These are phyloP conservation scores for Papilio gigon DNA, from an alignment of 2,888 invertebrate species.

Conservation along the genomic window DNA sequence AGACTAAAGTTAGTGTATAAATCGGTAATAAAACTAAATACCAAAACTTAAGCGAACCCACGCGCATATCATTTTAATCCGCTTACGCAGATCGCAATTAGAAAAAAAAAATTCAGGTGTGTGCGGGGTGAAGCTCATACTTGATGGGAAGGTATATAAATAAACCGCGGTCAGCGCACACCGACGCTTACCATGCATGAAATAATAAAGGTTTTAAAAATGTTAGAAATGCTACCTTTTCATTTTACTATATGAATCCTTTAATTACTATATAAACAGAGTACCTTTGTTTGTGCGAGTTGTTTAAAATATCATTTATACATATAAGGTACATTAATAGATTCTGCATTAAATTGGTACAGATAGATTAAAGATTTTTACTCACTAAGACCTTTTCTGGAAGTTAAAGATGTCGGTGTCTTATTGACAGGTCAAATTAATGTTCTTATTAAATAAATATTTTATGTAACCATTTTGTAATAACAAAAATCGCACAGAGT, in stretches of 20 bases:
- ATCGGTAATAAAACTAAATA: neutral
- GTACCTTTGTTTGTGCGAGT: neutral
- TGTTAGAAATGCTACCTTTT: conserved; percentile 10
- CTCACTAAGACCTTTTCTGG: too few species aligned
- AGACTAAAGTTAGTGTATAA: neutral
- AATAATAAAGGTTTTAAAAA: neutral
- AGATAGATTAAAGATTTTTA: too few species aligned
- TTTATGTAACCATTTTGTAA: neutral
- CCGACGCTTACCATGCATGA: neutral
- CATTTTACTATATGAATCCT: neutral
- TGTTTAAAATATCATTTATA: neutral
- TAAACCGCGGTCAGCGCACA: neutral
- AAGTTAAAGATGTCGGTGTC: too few species aligned
- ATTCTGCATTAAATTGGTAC: neutral
- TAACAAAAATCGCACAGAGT: neutral
- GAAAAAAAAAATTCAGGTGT: neutral
- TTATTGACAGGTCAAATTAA: too few species aligned
- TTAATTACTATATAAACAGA: neutral
- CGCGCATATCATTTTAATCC: neutral
- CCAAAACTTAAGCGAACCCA: neutral
- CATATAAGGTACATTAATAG: neutral
- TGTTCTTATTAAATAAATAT: too few species aligned
- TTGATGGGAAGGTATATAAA: neutral
- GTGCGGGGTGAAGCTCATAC: neutral
- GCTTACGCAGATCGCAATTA: neutral